Evolutionary conservation across 2,888 invertebrate genomes (phyloP), one percentile per base, ranked within the genome.

Genomic region (Pollenia labialis): DNA sequence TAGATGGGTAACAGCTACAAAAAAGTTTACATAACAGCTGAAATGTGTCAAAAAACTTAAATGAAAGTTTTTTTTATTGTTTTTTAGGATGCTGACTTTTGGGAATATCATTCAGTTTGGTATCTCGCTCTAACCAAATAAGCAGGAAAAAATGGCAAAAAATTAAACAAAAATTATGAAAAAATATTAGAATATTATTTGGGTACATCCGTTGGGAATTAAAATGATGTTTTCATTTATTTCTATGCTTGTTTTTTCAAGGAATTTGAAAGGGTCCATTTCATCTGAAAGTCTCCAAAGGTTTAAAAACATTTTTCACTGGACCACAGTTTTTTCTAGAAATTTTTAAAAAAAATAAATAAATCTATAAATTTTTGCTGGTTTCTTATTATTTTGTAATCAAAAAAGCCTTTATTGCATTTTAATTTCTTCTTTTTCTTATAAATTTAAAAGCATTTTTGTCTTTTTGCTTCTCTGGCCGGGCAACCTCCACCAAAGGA

Each of bases 41-140:
- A 87, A 87, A 84, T 84, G 84, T 87, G 87, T 87, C 87, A 87
- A 84, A 87, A 87, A 83, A 81, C 81, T 87, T 81, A 87, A 81
- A 87, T 84, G 68, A 84, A 87, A 84, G 84, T 87, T 80, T 14
- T 71, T 69, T 62, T 0, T n/a, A 0, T 69, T 71, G 74, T 62
- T 48, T 54, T 58, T 56, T 16, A 40, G 72, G 74, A 74, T 84
- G 76, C 77, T 87, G 72, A 84, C 84, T 81, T 81, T 79, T 77
- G 87, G 87, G 87, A 87, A 84, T 84, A 81, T 44, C 23, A 58
- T 66, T 62, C 16, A 50, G 64, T 72, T 72, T 71, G 40, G 48
- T 58, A 66, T 44, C 64, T 72, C 66, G 66, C 52, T 80, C 32
- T 62, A 84, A 80, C 46, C 54, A 44, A 42, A 76, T 32, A 71